Conservation (phyloP, 2,888 invertebrate genomes). For the Thereva unica region DNA sequence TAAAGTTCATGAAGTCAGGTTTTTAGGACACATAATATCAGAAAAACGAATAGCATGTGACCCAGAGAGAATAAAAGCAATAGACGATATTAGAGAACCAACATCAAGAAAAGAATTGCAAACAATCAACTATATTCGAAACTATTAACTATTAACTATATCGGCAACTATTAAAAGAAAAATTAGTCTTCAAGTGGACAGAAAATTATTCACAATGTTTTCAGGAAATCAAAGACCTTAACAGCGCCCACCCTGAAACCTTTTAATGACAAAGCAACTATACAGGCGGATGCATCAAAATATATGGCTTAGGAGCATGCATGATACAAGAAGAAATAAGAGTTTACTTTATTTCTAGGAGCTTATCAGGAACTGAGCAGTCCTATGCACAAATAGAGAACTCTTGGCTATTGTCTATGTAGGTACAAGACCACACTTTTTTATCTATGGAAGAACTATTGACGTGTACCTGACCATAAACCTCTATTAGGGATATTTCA, state of each 20-base stretch:
- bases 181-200: conserved; percentile 7
- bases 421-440: too few species aligned
- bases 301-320: too few species aligned
- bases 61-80: conserved; percentile 30
- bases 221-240: conserved; percentile 35
- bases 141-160: neutral
- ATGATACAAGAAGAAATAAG: too few species aligned
- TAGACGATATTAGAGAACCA: conserved; percentile 14
- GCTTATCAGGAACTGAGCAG: too few species aligned
- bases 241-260: too few species aligned
- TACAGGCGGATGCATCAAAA: too few species aligned
- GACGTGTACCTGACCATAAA: conserved; percentile 46
- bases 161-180: conserved; percentile 7
- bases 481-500: conserved; percentile 42
- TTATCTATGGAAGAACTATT: conserved; percentile 34
- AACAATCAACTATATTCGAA: conserved; percentile 3
- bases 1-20: conserved; percentile 45
- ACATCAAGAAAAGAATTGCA: conserved; percentile 19
- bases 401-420: too few species aligned
- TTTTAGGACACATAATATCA: conserved; percentile 44
- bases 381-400: too few species aligned
- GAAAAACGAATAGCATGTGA: conserved; percentile 35
- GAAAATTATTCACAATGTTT: conserved; percentile 8
- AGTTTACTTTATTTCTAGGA: too few species aligned
- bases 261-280: too few species aligned